Percentiles rank a stretch among this genome's conserved stretches.
Evolutionary conservation across 2,113 vertebrate genomes (phyloP).

Genomic region (Perccottus glenii): DNA sequence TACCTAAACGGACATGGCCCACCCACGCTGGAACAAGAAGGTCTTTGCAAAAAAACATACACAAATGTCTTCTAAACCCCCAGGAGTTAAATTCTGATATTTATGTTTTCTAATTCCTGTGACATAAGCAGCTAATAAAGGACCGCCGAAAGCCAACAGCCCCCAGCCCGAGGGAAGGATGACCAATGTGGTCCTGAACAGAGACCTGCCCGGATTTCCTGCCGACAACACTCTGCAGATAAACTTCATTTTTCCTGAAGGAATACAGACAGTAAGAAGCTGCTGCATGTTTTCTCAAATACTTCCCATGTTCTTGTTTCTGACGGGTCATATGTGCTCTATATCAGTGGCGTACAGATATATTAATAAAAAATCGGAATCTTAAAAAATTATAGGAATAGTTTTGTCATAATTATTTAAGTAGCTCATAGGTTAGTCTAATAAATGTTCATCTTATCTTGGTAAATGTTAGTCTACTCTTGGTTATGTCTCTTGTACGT

Average conservation of each 20-base stretch:
- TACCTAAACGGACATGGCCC: conserved; percentile 70
- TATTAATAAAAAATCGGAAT: too few relatives aligned
- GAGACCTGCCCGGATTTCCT: conserved; percentile 57
- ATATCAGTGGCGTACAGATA: too few relatives aligned
- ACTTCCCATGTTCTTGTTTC: background rate
- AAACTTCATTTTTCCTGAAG: conserved; percentile 61
- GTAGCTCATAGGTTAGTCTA: too few relatives aligned
- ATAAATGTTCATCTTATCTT: too few relatives aligned
- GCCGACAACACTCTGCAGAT: conserved; percentile 63
- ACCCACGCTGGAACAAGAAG: conserved; percentile 49
- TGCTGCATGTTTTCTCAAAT: background rate
- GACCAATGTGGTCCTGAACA: conserved; percentile 49
- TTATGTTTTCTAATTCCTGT: background rate
- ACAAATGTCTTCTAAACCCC: background rate
- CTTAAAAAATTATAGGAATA: too few relatives aligned
- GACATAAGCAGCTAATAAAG: background rate
- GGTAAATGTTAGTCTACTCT: too few relatives aligned
- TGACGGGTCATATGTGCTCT: too few relatives aligned
- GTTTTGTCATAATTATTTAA: too few relatives aligned
- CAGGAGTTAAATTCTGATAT: background rate
- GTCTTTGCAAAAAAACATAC: conserved; percentile 35
- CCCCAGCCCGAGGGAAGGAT: conserved; percentile 67
- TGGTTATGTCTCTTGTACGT: too few relatives aligned
- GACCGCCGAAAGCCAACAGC: background rate
- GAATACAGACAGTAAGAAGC: conserved; percentile 66